Conservation (phyloP, 2,113 vertebrate species). For the Camelus bactrianus region DNA sequence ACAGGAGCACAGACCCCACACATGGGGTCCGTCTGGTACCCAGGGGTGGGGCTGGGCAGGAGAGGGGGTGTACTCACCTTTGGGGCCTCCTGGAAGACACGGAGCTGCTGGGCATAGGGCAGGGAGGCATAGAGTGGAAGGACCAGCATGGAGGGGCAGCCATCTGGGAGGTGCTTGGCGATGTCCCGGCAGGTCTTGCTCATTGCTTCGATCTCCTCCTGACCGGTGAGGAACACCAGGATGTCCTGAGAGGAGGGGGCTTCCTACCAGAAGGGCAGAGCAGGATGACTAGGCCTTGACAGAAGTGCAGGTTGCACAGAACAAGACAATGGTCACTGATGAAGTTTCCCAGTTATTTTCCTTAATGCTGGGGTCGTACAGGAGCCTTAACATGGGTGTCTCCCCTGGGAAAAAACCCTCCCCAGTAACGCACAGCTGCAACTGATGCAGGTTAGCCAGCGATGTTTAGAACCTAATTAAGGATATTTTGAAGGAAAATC, state of each 20-base stretch:
- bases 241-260: slow-evolving; percentile 94
- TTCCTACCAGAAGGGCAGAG: slow-evolving; percentile 86
- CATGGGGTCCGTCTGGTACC: neutral
- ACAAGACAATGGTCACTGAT: neutral
- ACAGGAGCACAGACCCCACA: neutral
- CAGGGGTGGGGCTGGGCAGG: neutral
- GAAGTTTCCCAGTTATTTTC: neutral
- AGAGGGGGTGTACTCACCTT: slow-evolving; percentile 88
- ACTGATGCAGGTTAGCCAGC: neutral
- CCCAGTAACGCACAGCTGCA: neutral
- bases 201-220: slow-evolving; percentile 98
- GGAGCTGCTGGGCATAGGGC: slow-evolving; percentile 94
- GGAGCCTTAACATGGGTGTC: neutral
- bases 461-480: neutral
- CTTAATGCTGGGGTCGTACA: neutral
- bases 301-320: fast-evolving
- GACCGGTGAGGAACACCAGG: slow-evolving; percentile 97
- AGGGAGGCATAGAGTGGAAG: slow-evolving; percentile 96
- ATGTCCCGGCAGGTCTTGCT: slow-evolving; percentile 96
- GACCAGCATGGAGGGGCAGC: slow-evolving; percentile 91
- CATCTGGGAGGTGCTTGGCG: slow-evolving; percentile 93
- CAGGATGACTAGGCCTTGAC: neutral
- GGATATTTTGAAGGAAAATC: neutral
- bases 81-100: slow-evolving; percentile 94
- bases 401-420: neutral